A percentile compares a stretch with the other conserved stretches of the same genome.
These are phyloP conservation scores for Halichoerus grypus DNA, from an alignment of 2,113 vertebrate genomes.

Conservation along the genomic window DNA sequence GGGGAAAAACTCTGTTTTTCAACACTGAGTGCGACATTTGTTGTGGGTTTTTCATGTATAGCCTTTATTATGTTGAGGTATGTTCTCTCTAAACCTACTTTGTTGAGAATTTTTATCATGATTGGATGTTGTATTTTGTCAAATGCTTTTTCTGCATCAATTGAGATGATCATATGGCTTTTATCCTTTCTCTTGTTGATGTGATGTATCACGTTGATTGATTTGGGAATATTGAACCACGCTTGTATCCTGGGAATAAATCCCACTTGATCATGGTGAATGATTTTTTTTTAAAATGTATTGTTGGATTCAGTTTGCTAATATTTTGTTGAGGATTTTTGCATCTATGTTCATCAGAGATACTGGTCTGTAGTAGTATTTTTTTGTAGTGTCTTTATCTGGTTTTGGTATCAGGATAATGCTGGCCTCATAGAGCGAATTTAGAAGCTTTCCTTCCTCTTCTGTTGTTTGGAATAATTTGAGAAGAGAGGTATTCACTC, in stretches of 20 bases:
- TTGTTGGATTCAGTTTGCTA: background rate
- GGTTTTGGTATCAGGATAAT: background rate
- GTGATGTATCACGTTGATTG: background rate
- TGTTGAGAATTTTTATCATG: background rate
- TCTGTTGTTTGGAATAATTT: background rate
- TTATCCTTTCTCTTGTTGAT: background rate
- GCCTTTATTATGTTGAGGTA: background rate
- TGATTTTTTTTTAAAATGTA: background rate
- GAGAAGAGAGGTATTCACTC: background rate
- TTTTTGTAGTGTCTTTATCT: background rate
- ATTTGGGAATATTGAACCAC: background rate
- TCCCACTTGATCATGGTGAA: background rate
- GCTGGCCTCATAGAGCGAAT: background rate
- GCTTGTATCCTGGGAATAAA: background rate
- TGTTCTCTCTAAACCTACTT: background rate
- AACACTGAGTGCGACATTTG: background rate
- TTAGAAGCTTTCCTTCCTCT: background rate
- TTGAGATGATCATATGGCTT: background rate
- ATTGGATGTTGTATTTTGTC: background rate
- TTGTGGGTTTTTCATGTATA: background rate
- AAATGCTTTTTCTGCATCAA: background rate
- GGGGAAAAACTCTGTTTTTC: background rate
- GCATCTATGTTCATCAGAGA: background rate
- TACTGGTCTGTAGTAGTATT: background rate
- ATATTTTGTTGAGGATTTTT: background rate